Conservation (phyloP, 2,888 invertebrate species). For the Drepanosiphum platanoidis region DNA sequence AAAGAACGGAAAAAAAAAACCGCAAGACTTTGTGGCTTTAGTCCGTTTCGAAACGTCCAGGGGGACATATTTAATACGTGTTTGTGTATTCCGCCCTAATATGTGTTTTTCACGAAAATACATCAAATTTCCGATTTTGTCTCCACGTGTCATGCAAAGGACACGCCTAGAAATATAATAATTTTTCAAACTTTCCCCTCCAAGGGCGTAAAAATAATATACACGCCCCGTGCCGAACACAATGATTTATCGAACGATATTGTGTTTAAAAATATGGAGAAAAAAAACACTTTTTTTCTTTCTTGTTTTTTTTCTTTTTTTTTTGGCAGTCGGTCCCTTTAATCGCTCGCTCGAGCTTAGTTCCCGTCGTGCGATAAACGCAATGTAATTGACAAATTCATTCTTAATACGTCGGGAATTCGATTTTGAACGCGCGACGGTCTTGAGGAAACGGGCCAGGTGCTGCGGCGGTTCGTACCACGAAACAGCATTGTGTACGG, state of each 20-base stretch:
- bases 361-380: conserved; percentile 19
- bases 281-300: not conserved
- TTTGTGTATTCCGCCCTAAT: conserved; percentile 9
- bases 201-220: conserved; percentile 31
- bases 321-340: not conserved
- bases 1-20: not conserved
- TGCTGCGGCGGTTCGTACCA: not conserved
- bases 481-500: conserved; percentile 1
- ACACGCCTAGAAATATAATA: conserved; percentile 53
- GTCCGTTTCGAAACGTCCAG: not conserved
- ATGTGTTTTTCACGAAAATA: conserved; percentile 39
- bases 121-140: conserved; percentile 23
- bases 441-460: conserved; percentile 7
- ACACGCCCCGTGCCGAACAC: conserved; percentile 1
- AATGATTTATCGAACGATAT: conserved; percentile 40
- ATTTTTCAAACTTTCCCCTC: conserved; percentile 47
- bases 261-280: not conserved
- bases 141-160: not conserved
- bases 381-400: conserved; percentile 51
- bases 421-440: conserved; percentile 25
- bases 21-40: not conserved
- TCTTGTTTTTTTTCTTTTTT: too few species aligned
- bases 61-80: not conserved
- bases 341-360: conserved; percentile 8
- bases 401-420: not conserved